A percentile compares a stretch with the other conserved stretches of the same genome.
Conservation (phyloP, 2,888 invertebrate species). For the Thymelicus lineola region DNA sequence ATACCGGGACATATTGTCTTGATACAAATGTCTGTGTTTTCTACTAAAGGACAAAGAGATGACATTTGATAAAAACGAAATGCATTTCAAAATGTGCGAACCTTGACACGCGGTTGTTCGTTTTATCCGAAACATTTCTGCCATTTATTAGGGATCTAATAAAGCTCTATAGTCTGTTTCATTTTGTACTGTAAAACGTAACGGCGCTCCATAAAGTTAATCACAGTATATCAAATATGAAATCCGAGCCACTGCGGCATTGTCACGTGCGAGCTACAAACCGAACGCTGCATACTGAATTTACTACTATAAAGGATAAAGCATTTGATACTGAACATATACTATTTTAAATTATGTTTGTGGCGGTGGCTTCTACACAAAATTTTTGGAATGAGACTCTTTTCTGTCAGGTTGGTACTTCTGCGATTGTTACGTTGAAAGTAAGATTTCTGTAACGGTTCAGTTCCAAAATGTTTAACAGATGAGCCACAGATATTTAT, state of each 20-base stretch:
- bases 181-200: slow-evolving; percentile 51
- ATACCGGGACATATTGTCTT: too few relatives aligned
- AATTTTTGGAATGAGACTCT: not conserved
- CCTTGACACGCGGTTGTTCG: not conserved
- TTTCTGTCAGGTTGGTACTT: not conserved
- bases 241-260: slow-evolving; percentile 59
- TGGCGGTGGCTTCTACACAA: not conserved
- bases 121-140: not conserved
- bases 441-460: too few relatives aligned
- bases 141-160: slow-evolving; percentile 18
- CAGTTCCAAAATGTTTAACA: too few relatives aligned
- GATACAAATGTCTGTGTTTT: not conserved
- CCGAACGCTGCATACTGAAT: slow-evolving; percentile 47
- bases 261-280: slow-evolving; percentile 58
- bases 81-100: not conserved
- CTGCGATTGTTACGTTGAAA: not conserved
- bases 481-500: too few relatives aligned
- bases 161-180: slow-evolving; percentile 33
- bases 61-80: not conserved
- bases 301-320: slow-evolving; percentile 17
- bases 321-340: slow-evolving; percentile 13
- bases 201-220: slow-evolving; percentile 52
- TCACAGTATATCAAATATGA: slow-evolving; percentile 56
- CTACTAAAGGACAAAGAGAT: not conserved
- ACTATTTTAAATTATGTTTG: not conserved